phyloP scores from a whole-genome alignment of 2,113 vertebrate genomes.

The Cynoglossus semilaevis region DNA sequence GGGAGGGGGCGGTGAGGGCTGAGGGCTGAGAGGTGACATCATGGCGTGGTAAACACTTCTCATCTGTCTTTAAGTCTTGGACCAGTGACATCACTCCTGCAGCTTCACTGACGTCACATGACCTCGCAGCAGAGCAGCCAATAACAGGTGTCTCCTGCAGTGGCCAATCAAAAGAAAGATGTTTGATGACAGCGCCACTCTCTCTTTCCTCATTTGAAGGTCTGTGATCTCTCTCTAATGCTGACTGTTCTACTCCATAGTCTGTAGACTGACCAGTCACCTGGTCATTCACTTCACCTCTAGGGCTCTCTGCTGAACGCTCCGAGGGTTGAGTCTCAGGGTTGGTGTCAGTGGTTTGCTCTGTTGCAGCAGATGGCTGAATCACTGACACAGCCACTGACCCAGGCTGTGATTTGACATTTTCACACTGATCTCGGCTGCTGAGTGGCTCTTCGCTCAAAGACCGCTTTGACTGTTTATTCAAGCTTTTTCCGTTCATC shows the following conservation, averaged over 20 bases:
- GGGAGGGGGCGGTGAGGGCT: constrained; percentile 33
- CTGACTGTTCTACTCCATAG: not conserved
- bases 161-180: constrained; percentile 4
- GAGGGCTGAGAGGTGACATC: constrained; percentile 23
- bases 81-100: not conserved
- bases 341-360: not conserved
- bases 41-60: not conserved
- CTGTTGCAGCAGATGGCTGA: not conserved
- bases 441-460: not conserved
- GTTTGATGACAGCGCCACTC: not conserved
- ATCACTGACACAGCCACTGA: constrained; percentile 2
- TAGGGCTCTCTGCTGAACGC: not conserved
- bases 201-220: not conserved
- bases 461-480: not conserved
- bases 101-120: not conserved
- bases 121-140: not conserved
- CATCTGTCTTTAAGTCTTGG: not conserved
- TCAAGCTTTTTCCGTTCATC: rapidly evolving
- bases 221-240: constrained; percentile 1
- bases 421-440: constrained; percentile 3
- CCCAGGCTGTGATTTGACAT: not conserved
- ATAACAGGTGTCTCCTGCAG: not conserved
- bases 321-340: not conserved
- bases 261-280: not conserved
- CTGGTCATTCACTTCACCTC: not conserved